Conservation (phyloP, 2,888 invertebrate species). For the Orgyia antiqua region DNA sequence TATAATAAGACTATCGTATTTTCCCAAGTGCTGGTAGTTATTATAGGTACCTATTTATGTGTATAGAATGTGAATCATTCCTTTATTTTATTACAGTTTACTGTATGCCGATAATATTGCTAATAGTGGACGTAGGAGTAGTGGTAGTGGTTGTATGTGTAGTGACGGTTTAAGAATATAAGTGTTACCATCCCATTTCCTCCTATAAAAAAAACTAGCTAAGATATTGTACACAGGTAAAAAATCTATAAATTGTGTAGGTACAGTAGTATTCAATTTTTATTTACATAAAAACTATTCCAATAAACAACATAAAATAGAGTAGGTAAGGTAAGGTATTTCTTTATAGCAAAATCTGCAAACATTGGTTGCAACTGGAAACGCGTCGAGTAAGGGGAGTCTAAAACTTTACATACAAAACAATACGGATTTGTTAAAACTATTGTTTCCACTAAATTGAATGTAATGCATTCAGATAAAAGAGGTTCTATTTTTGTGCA, state of each 20-base stretch:
- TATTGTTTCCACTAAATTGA: slow-evolving; percentile 49
- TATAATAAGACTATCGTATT: slow-evolving; percentile 53
- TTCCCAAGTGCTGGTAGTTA: slow-evolving; percentile 40
- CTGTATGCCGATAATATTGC: slow-evolving; percentile 34
- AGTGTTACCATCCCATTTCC: no score
- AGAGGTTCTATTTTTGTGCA: slow-evolving; percentile 46
- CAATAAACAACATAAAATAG: slow-evolving; percentile 1
- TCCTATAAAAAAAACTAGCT: no score
- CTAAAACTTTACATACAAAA: slow-evolving; percentile 29
- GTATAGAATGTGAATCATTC: slow-evolving; percentile 33
- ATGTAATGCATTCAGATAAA: slow-evolving; percentile 49
- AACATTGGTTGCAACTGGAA: slow-evolving; percentile 4
- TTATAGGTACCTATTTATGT: slow-evolving; percentile 25
- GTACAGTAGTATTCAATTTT: neutral
- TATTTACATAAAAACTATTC: neutral
- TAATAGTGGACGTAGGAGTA: no score
- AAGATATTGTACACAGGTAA: no score
- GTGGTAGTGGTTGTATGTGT: no score
- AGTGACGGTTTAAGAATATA: no score
- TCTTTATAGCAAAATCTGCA: slow-evolving; percentile 5
- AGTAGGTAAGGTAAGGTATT: slow-evolving; percentile 2
- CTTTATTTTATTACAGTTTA: slow-evolving; percentile 35
- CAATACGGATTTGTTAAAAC: slow-evolving; percentile 42
- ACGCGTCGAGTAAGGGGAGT: slow-evolving; percentile 5
- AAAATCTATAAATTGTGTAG: no score